These are phyloP conservation scores for Nothobranchius kuhntae DNA, from an alignment of 2,113 vertebrate species.

Conservation along the genomic window DNA sequence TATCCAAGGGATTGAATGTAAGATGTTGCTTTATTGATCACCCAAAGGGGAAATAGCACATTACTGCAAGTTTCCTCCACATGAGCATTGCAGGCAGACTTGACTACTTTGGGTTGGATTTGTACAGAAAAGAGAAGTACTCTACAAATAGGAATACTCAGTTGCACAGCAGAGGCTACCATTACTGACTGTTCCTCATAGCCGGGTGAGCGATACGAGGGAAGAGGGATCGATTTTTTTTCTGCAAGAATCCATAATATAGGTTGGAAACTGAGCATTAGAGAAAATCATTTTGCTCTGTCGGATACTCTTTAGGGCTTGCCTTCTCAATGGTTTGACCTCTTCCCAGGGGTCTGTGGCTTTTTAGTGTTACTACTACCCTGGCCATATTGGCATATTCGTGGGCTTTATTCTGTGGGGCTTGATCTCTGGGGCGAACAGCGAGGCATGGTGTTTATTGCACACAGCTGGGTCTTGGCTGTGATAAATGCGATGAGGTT, in stretches of 20 bases:
- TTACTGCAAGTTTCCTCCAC: not conserved
- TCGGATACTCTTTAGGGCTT: conserved; percentile 42
- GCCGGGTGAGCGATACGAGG: conserved; percentile 21
- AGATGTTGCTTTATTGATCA: conserved; percentile 13
- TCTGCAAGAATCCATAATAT: conserved; percentile 47
- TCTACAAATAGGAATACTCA: not conserved
- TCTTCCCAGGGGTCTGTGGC: conserved; percentile 26
- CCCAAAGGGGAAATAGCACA: not conserved
- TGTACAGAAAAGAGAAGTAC: not conserved
- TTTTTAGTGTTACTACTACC: conserved; percentile 31
- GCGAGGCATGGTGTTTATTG: conserved; percentile 31
- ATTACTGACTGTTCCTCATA: conserved; percentile 17
- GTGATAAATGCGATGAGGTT: conserved; percentile 42
- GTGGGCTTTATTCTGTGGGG: conserved; percentile 10
- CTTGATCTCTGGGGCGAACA: conserved; percentile 39
- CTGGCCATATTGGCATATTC: conserved; percentile 30
- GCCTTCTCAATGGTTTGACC: conserved; percentile 52
- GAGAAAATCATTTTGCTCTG: conserved; percentile 50
- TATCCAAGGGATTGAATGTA: conserved; percentile 3
- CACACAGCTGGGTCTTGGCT: conserved; percentile 61
- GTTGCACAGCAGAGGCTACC: not conserved
- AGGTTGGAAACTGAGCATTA: conserved; percentile 38
- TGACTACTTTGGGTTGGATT: not conserved
- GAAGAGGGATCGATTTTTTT: conserved; percentile 42
- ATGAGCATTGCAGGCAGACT: not conserved